Evolutionary conservation across 2,888 invertebrate species (phyloP), one percentile per base, ranked within the genome.

Genomic region (Pimpla rufipes): DNA sequence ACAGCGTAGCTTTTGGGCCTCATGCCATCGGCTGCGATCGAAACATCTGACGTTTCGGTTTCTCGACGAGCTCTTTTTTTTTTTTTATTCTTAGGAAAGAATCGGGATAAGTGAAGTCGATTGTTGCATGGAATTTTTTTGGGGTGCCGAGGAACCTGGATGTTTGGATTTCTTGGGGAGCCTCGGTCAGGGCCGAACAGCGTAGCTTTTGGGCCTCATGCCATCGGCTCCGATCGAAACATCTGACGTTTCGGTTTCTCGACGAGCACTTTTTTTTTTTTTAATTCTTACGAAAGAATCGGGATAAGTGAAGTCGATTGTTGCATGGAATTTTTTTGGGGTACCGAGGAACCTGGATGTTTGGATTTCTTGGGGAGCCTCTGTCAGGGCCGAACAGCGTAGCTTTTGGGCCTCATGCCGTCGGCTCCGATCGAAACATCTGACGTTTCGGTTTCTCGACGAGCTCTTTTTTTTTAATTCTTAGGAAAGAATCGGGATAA

Each of bases 171-270:
- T n/a, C n/a, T n/a, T n/a, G n/a, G n/a, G n/a, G n/a, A n/a, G n/a
- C n/a, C 18, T 52, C 52, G 52, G 52, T 59, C 59, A 59, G 59
- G 59, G 16, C 13, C 59, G 59, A 59, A 35, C 13, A 21, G 0
- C 4, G 10, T 1, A 11, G 21, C 23, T 55, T 55, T 55, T 23
- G 55, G 55, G 55, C 55, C 55, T 21, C 11, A 23, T 2, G 29
- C 11, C 11, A 23, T 55, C 21, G n/a, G 21, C 21, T 55, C 23
- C 50, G 50, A 18, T 52, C 10, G 55, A 23, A 55, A 23, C 21
- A 23, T 23, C 13, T 13, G 55, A 11, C 55, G 2, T 18, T 52
- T 52, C 18, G 50, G 18, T 6, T 29, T 29, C 29, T 29, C 29
- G 29, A 29, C 5, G 5, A 29, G 5, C 16, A n/a, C 6, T 23